These are phyloP conservation scores for Meriones unguiculatus DNA, from an alignment of 2,113 vertebrate species.

Conservation along the genomic window DNA sequence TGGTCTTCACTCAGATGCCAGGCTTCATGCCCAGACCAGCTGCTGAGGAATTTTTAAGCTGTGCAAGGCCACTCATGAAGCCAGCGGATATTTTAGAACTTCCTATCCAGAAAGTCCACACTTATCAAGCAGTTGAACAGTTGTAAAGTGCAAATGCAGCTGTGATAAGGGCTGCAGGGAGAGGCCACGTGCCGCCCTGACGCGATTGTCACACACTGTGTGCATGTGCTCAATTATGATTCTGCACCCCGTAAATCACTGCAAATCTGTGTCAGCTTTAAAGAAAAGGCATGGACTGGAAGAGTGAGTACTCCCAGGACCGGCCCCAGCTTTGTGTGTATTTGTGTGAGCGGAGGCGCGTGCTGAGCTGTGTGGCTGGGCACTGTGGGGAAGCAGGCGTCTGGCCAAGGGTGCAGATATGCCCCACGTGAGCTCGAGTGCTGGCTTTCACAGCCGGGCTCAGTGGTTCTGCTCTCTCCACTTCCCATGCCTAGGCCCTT, in stretches of 20 bases:
- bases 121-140: slow-evolving; percentile 11
- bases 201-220: neutral
- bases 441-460: neutral
- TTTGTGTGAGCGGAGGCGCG: neutral
- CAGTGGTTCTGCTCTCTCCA: neutral
- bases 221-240: neutral
- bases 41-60: neutral
- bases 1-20: neutral
- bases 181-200: neutral
- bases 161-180: neutral
- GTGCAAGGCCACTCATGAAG: neutral
- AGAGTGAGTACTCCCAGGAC: neutral
- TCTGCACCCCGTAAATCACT: neutral
- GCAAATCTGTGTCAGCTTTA: neutral
- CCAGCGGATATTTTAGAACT: neutral
- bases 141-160: neutral
- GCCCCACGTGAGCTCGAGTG: neutral
- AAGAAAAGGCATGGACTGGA: neutral
- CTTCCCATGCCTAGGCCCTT: neutral
- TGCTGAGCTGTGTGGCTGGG: neutral
- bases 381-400: neutral
- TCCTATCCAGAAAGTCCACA: neutral
- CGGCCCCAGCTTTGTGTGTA: neutral
- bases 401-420: neutral
- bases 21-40: slow-evolving; percentile 17